Evolutionary conservation across 2,113 vertebrate genomes (phyloP).

Genomic region (Antidorcas marsupialis): DNA sequence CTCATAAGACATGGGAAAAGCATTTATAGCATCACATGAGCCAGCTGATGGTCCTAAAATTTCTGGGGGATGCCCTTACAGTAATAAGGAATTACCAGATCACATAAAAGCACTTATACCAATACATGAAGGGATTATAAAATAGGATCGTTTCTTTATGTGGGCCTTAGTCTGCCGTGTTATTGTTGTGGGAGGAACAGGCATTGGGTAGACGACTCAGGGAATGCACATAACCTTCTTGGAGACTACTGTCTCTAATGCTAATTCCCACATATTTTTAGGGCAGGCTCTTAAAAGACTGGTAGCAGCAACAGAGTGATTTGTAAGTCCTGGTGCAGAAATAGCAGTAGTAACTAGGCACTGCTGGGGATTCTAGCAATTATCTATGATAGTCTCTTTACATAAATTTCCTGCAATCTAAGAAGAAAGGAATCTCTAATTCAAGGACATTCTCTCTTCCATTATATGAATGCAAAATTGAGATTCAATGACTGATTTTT

Average conservation of each 20-base stretch:
- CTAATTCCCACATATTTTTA: not conserved
- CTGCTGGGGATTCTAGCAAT: not conserved
- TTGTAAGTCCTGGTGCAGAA: not conserved
- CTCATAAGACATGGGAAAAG: conserved; percentile 21
- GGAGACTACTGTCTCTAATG: not conserved
- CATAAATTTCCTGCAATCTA: not conserved
- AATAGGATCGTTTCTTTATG: not conserved
- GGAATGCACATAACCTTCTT: not conserved
- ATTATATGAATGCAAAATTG: not conserved
- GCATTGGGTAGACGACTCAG: not conserved
- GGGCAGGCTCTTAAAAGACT: not conserved
- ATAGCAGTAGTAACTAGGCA: not conserved
- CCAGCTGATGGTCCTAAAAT: conserved; percentile 5
- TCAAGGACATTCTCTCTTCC: not conserved
- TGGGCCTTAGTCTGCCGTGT: not conserved
- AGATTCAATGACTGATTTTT: not conserved
- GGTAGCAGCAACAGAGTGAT: not conserved
- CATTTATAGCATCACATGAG: not conserved
- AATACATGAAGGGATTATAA: not conserved
- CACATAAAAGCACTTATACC: conserved; percentile 4
- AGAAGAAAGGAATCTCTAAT: not conserved
- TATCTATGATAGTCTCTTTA: not conserved
- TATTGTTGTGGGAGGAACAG: not conserved
- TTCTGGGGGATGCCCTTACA: conserved; percentile 11
- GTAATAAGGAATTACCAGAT: conserved; percentile 32